A percentile compares a stretch with the other conserved stretches of the same genome.
Conservation (phyloP, 2,888 invertebrate genomes). For the Rhagonycha fulva region DNA sequence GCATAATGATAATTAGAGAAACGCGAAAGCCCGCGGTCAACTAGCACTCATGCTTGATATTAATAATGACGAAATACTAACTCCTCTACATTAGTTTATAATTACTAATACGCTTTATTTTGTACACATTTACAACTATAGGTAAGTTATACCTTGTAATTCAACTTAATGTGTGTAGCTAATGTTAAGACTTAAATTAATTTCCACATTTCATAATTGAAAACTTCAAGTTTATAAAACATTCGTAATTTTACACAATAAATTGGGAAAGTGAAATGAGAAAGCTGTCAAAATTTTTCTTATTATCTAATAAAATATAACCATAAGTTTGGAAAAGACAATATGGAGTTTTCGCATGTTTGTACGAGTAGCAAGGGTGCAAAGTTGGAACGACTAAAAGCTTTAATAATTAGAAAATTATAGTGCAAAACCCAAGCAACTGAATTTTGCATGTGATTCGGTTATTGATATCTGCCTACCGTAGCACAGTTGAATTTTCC, state of each 20-base stretch:
- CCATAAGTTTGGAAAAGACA: neutral
- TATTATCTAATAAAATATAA: neutral
- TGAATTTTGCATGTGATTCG: neutral
- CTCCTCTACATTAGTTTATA: conserved; percentile 26
- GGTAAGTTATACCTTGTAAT: neutral
- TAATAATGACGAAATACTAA: conserved; percentile 25
- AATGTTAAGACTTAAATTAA: neutral
- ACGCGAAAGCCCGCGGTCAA: conserved; percentile 39
- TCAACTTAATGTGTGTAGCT: neutral
- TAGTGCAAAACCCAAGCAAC: neutral
- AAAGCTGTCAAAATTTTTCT: neutral
- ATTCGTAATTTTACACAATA: neutral
- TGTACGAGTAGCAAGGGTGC: neutral
- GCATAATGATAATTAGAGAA: conserved; percentile 40
- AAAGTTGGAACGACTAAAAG: neutral
- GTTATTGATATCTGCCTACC: neutral
- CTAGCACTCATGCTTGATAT: conserved; percentile 31
- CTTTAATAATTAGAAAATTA: neutral
- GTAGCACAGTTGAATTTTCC: neutral
- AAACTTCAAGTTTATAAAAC: neutral
- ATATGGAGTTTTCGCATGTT: neutral
- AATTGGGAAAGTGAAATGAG: neutral
- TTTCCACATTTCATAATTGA: neutral
- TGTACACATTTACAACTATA: conserved; percentile 17
- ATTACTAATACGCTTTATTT: conserved; percentile 28